Evolutionary conservation across 2,113 vertebrate genomes (phyloP), one percentile per base, ranked within the genome.

Genomic region (Pachyramphus minor): DNA sequence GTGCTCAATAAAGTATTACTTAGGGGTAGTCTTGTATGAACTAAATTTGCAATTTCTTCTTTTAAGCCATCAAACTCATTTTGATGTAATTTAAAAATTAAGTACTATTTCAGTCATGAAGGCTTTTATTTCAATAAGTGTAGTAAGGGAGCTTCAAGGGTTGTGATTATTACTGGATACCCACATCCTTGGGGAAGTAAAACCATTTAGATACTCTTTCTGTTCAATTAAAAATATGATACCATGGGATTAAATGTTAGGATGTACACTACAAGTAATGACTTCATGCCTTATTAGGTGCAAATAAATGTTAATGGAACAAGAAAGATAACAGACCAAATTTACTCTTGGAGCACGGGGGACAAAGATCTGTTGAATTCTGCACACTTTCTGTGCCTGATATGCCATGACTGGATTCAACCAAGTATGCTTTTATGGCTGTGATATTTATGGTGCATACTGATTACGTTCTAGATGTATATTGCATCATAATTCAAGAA

Each of bases 41-140:
- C n/a, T 74, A 80, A 83, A 92, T 94, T 79, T 92, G 27, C 19
- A 86, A 75, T 90, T 79, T 92, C 8, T 69, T 90, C 67, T 94
- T 90, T 97, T 77, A 95, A 95, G 86, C 16, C 17, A 66, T 53
- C 73, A 91, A 93, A 85, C 90, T 92, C 58, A 82, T 96, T 97
- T 92, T 89, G 87, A 92, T 81, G 71, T 23, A 83, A 93, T 93
- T 97, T 84, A 89, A 84, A 77, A 97, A 95, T 90, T 86, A 84
- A 35, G 52, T 78, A 92, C 79, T 89, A 83, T 95, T 97, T 95
- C 68, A 94, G 64, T 60, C 92, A 72, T 62, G 52, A 83, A 94
- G 47, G 42, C 69, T 93, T 95, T 95, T 87, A 86, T 92, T 93
- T 93, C 84, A 96, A 88, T 97, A 81, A 95, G 92, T 94, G 95